Evolutionary conservation across 2,888 invertebrate genomes (phyloP).

Genomic region (Diplolepis rosae): DNA sequence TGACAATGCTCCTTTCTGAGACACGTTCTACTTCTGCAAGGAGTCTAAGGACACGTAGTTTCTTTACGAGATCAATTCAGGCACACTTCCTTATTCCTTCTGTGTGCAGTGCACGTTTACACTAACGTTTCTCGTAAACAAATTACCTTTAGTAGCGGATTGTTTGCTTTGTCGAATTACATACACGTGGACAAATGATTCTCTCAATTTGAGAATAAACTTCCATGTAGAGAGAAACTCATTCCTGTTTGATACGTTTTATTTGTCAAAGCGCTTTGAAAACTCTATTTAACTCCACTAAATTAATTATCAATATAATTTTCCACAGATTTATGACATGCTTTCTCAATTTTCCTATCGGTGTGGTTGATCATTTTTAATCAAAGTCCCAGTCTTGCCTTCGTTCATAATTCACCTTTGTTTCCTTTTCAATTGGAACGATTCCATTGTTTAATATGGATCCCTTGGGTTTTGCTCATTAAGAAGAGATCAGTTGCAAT

Average conservation of each 20-base stretch:
- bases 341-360: no score
- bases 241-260: no score
- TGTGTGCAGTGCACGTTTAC: slow-evolving; percentile 9
- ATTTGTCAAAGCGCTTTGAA: no score
- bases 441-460: neutral
- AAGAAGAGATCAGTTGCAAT: slow-evolving; percentile 26
- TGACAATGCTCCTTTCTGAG: slow-evolving; percentile 38
- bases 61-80: slow-evolving; percentile 12
- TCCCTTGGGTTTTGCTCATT: slow-evolving; percentile 24
- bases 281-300: no score
- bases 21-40: slow-evolving; percentile 19
- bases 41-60: slow-evolving; percentile 25
- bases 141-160: slow-evolving; percentile 1
- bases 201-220: no score
- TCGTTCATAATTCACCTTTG: neutral
- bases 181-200: neutral
- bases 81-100: slow-evolving; percentile 1
- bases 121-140: slow-evolving; percentile 3
- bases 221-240: no score
- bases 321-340: no score
- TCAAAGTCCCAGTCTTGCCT: neutral
- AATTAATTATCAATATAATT: no score
- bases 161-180: neutral
- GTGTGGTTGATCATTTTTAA: neutral
- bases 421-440: neutral